These are phyloP conservation scores for Aptenodytes patagonicus DNA, from an alignment of 2,113 vertebrate genomes.

Conservation along the genomic window DNA sequence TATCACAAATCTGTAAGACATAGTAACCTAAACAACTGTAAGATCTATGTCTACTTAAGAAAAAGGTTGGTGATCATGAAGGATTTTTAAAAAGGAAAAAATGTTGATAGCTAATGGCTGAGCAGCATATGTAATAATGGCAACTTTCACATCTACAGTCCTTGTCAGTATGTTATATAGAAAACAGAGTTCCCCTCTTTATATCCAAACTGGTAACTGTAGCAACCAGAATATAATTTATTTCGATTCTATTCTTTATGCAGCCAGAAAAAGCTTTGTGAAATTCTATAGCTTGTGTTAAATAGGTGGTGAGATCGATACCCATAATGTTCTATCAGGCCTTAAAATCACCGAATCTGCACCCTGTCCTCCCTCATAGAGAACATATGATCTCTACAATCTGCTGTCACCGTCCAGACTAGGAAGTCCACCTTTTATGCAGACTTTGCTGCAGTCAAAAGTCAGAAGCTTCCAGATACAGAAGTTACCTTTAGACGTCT, in stretches of 20 bases:
- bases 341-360: neutral
- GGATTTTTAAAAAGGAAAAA: neutral
- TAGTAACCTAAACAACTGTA: neutral
- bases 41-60: neutral
- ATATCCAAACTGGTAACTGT: neutral
- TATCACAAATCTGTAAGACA: neutral
- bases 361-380: neutral
- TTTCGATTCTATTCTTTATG: neutral
- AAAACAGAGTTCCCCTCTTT: neutral
- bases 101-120: neutral
- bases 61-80: neutral
- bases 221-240: neutral
- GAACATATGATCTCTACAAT: neutral
- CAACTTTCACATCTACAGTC: neutral
- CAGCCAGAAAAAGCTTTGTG: neutral
- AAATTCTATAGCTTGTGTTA: neutral
- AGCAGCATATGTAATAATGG: neutral
- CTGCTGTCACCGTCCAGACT: neutral
- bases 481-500: neutral
- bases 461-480: neutral
- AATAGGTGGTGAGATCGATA: neutral
- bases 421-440: neutral
- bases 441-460: neutral
- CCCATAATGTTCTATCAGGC: neutral
- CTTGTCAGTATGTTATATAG: neutral